These are phyloP conservation scores for Philopotamus ludificatus DNA, from an alignment of 1,140 invertebrate genomes.

Conservation along the genomic window DNA sequence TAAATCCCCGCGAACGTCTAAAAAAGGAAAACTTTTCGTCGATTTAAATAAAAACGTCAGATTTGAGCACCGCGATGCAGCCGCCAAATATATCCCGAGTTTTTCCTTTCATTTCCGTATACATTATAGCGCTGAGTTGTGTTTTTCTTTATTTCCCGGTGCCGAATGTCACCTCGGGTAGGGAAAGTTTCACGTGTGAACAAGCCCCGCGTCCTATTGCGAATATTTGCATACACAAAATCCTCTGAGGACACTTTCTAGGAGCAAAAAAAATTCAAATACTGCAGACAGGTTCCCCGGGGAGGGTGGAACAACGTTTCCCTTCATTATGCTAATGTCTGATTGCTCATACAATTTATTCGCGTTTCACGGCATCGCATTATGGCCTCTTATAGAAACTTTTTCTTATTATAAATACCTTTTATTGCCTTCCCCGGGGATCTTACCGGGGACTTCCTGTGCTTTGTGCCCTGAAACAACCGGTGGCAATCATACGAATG, in stretches of 20 bases:
- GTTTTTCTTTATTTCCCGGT: neutral
- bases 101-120: neutral
- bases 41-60: no score
- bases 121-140: neutral
- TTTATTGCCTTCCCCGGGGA: constrained; percentile 11
- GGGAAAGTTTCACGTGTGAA: constrained; percentile 8
- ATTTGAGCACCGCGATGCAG: no score
- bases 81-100: no score
- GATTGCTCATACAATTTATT: constrained; percentile 32
- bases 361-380: constrained; percentile 11
- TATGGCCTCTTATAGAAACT: constrained; percentile 19
- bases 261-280: constrained; percentile 25
- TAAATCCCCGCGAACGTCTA: no score
- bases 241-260: constrained; percentile 23
- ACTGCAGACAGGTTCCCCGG: constrained; percentile 9
- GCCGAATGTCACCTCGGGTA: constrained; percentile 7
- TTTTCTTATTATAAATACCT: constrained; percentile 19
- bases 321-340: constrained; percentile 29
- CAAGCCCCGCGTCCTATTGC: neutral
- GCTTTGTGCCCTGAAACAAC: no score
- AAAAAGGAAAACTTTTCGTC: no score
- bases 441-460: constrained; percentile 3
- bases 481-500: neutral
- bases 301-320: neutral
- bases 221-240: constrained; percentile 25